Evolutionary conservation across 1,140 invertebrate genomes (phyloP), one percentile per base, ranked within the genome.

Genomic region (Penaeus vannamei): DNA sequence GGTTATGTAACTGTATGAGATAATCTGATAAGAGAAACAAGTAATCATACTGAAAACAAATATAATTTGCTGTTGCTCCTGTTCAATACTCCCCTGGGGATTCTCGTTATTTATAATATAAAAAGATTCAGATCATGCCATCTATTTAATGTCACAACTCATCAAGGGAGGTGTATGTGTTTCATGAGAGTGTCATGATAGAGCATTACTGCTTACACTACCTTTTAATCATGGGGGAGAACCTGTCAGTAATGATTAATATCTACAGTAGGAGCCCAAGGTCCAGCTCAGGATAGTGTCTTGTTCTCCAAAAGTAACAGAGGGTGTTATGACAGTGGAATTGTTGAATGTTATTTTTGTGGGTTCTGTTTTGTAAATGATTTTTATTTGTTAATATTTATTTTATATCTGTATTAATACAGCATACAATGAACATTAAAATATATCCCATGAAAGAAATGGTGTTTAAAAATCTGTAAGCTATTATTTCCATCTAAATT

Each of bases 101-200:
- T 85, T 85, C 66, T 85, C 59, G 29, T 85, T 84, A 72, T 72
- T 17, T 29, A n/a, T 64, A 36, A 26, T 29, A n/a, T 64, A 36
- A 72, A 66, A 85, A 17, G 72, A 85, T 36, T 72, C 36, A 85
- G 66, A 42, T 85, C 22, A 26, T 76, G 66, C 66, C 84, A 84
- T 32, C 60, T 84, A 61, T 53, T 53, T 61, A 84, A 22, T 85
- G 84, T 85, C 84, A 85, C 84, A 85, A 85, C 84, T 85, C 62
- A 72, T 61, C 23, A 84, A 61, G 81, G 64, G 32, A 32, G 26
- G 26, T 64, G 36, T 61, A 84, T 32, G 81, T 32, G 61, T 61
- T 22, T 32, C 53, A 22, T 26, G 32, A 84, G 14, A 32, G 72
- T n/a, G 72, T 32, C 53, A 22, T 26, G 32, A 84, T 22, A 32